A percentile compares a stretch with the other conserved stretches of the same genome.
Evolutionary conservation across 2,888 invertebrate genomes (phyloP).

Genomic region (Coleophora flavipennella): DNA sequence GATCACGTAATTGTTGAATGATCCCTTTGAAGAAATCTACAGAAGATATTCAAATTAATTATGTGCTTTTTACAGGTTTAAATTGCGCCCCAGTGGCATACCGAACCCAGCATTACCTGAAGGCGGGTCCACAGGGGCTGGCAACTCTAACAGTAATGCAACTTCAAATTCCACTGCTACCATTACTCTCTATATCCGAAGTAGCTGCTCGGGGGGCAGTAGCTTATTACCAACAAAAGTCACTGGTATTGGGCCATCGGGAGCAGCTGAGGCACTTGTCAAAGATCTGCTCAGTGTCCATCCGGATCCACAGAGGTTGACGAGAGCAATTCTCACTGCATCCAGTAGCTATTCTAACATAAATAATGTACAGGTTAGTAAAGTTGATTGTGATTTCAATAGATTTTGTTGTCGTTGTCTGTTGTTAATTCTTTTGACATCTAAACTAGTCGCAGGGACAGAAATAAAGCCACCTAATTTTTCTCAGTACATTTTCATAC

Average conservation of each 20-base stretch:
- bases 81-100: constrained; percentile 61
- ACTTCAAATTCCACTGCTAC: constrained; percentile 35
- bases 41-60: too few relatives aligned
- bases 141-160: constrained; percentile 36
- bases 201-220: constrained; percentile 55
- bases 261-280: constrained; percentile 50
- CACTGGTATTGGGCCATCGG: constrained; percentile 45
- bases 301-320: constrained; percentile 65
- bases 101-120: constrained; percentile 64
- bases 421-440: too few relatives aligned
- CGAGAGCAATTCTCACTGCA: constrained; percentile 66
- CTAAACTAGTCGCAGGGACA: too few relatives aligned
- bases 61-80: constrained; percentile 51
- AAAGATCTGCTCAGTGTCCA: constrained; percentile 61
- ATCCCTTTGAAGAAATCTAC: too few relatives aligned
- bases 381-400: not conserved
- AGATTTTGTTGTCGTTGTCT: too few relatives aligned
- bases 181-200: constrained; percentile 42
- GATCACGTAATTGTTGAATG: too few relatives aligned
- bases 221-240: constrained; percentile 40
- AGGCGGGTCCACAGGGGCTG: constrained; percentile 55
- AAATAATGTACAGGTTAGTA: constrained; percentile 56
- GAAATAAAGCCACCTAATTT: too few relatives aligned
- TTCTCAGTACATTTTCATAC: too few relatives aligned
- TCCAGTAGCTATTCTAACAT: constrained; percentile 65